Percentiles rank a stretch among this genome's conserved stretches.
These are phyloP conservation scores for Stratiolaelaps scimitus DNA, from an alignment of 1,140 invertebrate species.

Conservation along the genomic window DNA sequence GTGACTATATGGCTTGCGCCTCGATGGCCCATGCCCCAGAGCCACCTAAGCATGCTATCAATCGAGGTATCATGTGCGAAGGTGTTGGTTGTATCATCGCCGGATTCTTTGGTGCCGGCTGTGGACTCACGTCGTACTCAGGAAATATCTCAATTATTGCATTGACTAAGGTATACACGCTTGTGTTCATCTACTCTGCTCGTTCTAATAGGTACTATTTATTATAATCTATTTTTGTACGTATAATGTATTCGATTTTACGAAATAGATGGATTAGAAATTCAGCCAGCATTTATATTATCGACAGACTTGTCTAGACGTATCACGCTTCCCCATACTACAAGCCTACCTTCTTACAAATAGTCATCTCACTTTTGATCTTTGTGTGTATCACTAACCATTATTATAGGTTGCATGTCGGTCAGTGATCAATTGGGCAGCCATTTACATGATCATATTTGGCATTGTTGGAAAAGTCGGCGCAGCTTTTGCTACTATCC, in stretches of 20 bases:
- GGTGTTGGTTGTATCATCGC: conserved; percentile 68
- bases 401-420: conserved; percentile 62
- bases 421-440: conserved; percentile 65
- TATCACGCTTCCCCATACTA: too few relatives aligned
- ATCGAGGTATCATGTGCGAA: conserved; percentile 66
- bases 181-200: background rate
- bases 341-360: conserved; percentile 26
- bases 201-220: too few relatives aligned
- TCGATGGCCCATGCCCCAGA: conserved; percentile 54
- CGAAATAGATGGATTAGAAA: too few relatives aligned
- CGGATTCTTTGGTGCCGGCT: conserved; percentile 63
- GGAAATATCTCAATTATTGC: conserved; percentile 80
- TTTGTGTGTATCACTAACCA: too few relatives aligned
- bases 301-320: too few relatives aligned
- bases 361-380: too few relatives aligned
- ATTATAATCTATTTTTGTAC: conserved; percentile 17
- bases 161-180: conserved; percentile 45
- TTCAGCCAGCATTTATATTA: too few relatives aligned
- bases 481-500: conserved; percentile 71
- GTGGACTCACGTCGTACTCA: conserved; percentile 72
- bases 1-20: conserved; percentile 74
- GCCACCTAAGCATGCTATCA: conserved; percentile 69
- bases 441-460: conserved; percentile 61
- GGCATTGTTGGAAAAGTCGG: conserved; percentile 66
- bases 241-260: too few relatives aligned